Evolutionary conservation across 2,888 invertebrate genomes (phyloP).

Genomic region (Stenoptilia bipunctidactyla): DNA sequence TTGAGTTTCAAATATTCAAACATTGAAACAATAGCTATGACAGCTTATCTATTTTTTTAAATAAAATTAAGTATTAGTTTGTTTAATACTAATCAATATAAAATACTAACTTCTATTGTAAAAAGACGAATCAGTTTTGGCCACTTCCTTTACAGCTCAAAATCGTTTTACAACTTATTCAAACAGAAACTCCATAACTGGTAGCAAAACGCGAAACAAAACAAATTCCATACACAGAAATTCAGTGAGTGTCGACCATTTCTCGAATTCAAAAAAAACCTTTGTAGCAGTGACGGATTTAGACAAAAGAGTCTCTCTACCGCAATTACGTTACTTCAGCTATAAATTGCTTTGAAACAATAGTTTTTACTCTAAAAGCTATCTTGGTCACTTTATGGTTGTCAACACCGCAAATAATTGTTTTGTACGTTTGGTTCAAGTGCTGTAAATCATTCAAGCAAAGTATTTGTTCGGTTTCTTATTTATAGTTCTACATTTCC

Average conservation of each 20-base stretch:
- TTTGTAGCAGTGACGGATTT: conserved; percentile 22
- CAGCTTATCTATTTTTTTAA: too few relatives aligned
- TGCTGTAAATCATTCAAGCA: conserved; percentile 29
- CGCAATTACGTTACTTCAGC: conserved; percentile 49
- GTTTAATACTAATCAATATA: too few relatives aligned
- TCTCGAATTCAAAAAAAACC: conserved; percentile 33
- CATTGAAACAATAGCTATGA: too few relatives aligned
- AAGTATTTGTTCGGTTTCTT: conserved; percentile 21
- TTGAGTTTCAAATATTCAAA: too few relatives aligned
- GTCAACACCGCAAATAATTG: conserved; percentile 48
- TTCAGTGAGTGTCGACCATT: conserved; percentile 35
- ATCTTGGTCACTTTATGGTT: conserved; percentile 35
- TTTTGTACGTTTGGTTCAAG: conserved; percentile 18
- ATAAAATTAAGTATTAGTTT: too few relatives aligned
- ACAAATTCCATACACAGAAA: conserved; percentile 23
- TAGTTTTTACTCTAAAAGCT: conserved; percentile 29
- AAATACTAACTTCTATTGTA: too few relatives aligned
- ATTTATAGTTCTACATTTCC: conserved; percentile 13
- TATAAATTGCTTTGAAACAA: conserved; percentile 46
- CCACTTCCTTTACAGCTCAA: background rate
- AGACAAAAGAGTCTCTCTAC: conserved; percentile 44
- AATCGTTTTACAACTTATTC: conserved; percentile 1
- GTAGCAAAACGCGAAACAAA: conserved; percentile 29
- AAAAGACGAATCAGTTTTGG: too few relatives aligned
- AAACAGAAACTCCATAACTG: conserved; percentile 5